Evolutionary conservation across 2,888 invertebrate genomes (phyloP).

Genomic region (Drosophila histrio): DNA sequence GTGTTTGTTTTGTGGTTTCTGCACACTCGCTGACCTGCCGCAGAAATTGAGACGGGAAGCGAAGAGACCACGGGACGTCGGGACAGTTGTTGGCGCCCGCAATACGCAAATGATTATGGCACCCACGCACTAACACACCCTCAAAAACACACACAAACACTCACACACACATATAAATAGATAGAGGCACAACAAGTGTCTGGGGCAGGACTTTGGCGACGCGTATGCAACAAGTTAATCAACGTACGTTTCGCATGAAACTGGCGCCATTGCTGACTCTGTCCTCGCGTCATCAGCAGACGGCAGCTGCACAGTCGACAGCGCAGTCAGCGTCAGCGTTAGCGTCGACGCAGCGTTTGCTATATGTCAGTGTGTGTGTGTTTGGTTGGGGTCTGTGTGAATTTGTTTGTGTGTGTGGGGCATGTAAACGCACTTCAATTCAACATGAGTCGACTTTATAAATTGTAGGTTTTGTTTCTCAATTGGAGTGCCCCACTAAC

Average conservation of each 20-base stretch:
- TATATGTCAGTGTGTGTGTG: conserved; percentile 3
- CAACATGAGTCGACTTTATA: conserved; percentile 55
- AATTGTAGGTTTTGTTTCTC: conserved; percentile 62
- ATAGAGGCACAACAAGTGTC: conserved; percentile 38
- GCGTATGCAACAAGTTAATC: conserved; percentile 78
- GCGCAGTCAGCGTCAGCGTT: conserved; percentile 33
- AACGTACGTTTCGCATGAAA: conserved; percentile 72
- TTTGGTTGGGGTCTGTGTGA: neutral
- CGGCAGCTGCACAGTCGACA: conserved; percentile 20
- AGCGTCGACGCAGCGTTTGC: conserved; percentile 22
- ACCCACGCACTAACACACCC: conserved; percentile 35
- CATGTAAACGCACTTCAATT: conserved; percentile 54
- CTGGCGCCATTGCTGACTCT: conserved; percentile 63
- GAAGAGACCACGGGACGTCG: conserved; percentile 4
- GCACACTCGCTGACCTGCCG: conserved; percentile 18
- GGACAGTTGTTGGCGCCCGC: conserved; percentile 44
- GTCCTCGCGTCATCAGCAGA: conserved; percentile 50
- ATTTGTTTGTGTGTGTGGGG: conserved; percentile 2
- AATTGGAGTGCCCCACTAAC: conserved; percentile 52
- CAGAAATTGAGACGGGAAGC: neutral
- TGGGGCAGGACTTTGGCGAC: conserved; percentile 49
- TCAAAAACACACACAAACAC: conserved; percentile 3
- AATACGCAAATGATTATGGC: conserved; percentile 64
- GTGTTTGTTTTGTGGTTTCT: conserved; percentile 48
- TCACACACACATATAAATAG: conserved; percentile 13